A percentile compares a stretch with the other conserved stretches of the same genome.
Evolutionary conservation across 2,797 vertebrate species (phyloP).

Genomic region (Dendrocincla tyrannina): DNA sequence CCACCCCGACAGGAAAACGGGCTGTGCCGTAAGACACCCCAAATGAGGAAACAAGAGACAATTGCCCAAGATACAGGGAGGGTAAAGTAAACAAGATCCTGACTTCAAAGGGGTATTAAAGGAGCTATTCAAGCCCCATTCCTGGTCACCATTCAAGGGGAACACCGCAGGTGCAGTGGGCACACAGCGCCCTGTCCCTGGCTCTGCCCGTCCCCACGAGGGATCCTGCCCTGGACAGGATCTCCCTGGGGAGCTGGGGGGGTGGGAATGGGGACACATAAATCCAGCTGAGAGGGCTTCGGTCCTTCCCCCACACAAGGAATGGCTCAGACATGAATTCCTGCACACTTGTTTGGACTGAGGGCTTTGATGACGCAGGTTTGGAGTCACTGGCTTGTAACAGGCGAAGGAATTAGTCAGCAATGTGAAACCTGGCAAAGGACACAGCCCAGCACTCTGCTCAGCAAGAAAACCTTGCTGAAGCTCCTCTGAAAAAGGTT

Average conservation of each 20-base stretch:
- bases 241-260: accelerated
- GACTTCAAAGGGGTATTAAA: background rate
- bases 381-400: background rate
- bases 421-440: background rate
- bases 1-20: background rate
- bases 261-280: accelerated
- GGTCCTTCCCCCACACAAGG: background rate
- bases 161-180: background rate
- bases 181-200: background rate
- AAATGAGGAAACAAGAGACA: background rate
- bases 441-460: background rate
- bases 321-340: background rate
- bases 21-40: background rate
- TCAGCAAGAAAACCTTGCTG: constrained; percentile 2
- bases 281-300: accelerated
- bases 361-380: constrained; percentile 10
- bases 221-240: accelerated
- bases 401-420: background rate
- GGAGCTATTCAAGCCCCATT: background rate
- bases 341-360: background rate
- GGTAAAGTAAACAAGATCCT: background rate
- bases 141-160: background rate
- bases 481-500: background rate
- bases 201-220: accelerated
- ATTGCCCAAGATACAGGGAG: background rate